Percentiles rank a stretch among this genome's conserved stretches.
Evolutionary conservation across 2,113 vertebrate genomes (phyloP).

Genomic region (Peromyscus californicus): DNA sequence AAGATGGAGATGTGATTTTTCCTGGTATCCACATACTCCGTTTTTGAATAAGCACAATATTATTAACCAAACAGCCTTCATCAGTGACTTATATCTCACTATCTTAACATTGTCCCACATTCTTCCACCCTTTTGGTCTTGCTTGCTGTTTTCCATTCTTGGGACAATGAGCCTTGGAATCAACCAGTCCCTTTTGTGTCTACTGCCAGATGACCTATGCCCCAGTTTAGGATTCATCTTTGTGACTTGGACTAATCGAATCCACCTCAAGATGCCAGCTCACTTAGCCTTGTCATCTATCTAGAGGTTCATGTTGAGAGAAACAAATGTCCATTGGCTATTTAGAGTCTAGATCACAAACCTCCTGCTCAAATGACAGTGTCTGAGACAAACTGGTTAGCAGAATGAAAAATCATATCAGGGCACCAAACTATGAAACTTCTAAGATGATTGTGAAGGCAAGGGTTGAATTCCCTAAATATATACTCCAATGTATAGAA

Average conservation of each 20-base stretch:
- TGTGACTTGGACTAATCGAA: background rate
- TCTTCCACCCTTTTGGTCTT: background rate
- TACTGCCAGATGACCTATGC: no score
- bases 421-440: background rate
- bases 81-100: background rate
- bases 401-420: background rate
- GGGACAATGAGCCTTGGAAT: background rate
- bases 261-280: background rate
- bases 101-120: background rate
- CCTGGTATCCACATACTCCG: background rate
- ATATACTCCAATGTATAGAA: fast-evolving
- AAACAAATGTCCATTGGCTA: background rate
- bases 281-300: background rate
- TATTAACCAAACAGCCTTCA: background rate
- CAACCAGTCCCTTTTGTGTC: background rate
- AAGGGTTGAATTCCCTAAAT: background rate
- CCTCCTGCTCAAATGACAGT: background rate
- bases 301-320: background rate
- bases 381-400: background rate
- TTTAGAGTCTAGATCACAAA: background rate
- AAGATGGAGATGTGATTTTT: background rate
- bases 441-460: background rate
- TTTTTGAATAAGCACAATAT: background rate
- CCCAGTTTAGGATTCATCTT: background rate
- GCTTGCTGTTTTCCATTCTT: background rate